Conservation (phyloP, 2,113 vertebrate species). For the Candoia aspera region DNA sequence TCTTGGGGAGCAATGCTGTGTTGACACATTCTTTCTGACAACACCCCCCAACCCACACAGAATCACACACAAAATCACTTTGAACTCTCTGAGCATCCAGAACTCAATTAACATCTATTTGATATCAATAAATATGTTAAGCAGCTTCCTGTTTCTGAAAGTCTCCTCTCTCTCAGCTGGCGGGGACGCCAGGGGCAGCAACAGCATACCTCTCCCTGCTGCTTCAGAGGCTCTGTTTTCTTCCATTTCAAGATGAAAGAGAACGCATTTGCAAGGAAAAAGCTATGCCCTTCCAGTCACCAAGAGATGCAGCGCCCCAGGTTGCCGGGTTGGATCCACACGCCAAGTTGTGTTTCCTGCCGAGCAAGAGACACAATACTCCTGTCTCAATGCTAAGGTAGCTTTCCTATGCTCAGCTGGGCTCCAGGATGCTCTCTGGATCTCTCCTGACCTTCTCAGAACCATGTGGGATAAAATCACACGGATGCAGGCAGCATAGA, state of each 20-base stretch:
- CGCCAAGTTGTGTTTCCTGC: background rate
- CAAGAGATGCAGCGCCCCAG: background rate
- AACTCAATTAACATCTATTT: conserved; percentile 44
- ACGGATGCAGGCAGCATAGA: too few relatives aligned
- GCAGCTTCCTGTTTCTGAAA: conserved; percentile 31
- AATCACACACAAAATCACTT: conserved; percentile 1
- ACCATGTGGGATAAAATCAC: background rate
- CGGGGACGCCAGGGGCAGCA: background rate
- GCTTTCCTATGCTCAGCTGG: background rate
- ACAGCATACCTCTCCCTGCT: background rate
- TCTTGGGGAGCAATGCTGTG: background rate
- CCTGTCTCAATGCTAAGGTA: background rate
- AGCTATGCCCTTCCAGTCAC: background rate
- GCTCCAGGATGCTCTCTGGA: background rate
- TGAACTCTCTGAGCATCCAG: conserved; percentile 23
- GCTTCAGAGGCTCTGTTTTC: background rate
- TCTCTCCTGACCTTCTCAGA: background rate
- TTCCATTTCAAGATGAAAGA: conserved; percentile 22
- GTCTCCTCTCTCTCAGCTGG: background rate
- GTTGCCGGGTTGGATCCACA: background rate
- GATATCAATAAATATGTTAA: conserved; percentile 39
- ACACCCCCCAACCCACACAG: background rate
- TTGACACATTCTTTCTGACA: background rate
- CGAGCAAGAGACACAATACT: background rate
- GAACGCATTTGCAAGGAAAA: conserved; percentile 4